Conservation (phyloP, 2,797 vertebrate genomes). For the Threskiornis aethiopicus region DNA sequence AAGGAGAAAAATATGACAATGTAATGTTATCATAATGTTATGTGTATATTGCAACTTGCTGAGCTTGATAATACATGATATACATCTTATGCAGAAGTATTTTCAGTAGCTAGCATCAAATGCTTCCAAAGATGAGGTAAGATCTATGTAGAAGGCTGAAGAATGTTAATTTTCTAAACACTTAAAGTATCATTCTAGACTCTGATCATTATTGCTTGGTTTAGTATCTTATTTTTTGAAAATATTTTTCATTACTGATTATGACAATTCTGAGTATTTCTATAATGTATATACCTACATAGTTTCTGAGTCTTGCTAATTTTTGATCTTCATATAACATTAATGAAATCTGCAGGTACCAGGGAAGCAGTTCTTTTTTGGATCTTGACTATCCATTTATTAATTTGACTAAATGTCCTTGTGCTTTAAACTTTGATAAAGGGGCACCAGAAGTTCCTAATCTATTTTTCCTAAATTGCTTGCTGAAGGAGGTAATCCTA, state of each 20-base stretch:
- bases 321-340: background rate
- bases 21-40: too few relatives aligned
- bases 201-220: background rate
- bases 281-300: background rate
- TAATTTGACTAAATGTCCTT: background rate
- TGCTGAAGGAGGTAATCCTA: background rate
- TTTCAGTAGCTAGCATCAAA: background rate
- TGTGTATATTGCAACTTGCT: background rate
- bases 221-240: background rate
- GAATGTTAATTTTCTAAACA: background rate
- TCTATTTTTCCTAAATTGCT: background rate
- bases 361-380: background rate
- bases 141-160: background rate
- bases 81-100: background rate
- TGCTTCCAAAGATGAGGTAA: background rate
- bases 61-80: background rate
- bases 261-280: background rate
- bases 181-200: background rate
- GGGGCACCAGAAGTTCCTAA: background rate
- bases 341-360: background rate
- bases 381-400: background rate
- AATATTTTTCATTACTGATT: background rate
- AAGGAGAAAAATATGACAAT: background rate
- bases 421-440: background rate
- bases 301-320: background rate